Conservation (phyloP, 2,888 invertebrate genomes). For the Theretra japonica region DNA sequence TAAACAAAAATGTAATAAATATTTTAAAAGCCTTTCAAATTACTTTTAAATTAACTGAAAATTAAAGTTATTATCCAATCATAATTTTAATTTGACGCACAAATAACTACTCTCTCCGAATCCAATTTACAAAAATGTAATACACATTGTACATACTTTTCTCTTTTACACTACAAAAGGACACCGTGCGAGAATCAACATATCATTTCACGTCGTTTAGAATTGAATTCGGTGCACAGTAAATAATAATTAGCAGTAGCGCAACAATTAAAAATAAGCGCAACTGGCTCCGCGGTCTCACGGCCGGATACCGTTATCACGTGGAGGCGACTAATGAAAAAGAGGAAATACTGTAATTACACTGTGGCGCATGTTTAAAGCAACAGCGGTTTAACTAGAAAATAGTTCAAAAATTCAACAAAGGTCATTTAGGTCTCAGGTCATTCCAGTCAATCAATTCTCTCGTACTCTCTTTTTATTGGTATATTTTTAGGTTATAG, state of each 20-base stretch:
- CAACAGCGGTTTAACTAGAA: not conserved
- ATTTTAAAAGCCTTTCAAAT: no score
- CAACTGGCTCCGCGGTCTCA: slow-evolving; percentile 55
- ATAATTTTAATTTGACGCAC: not conserved
- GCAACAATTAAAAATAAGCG: slow-evolving; percentile 51
- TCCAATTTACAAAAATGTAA: not conserved
- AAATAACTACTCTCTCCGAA: not conserved
- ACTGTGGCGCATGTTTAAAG: slow-evolving; percentile 30
- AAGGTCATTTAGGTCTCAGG: no score
- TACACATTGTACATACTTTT: not conserved
- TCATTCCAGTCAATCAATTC: no score
- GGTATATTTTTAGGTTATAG: not conserved
- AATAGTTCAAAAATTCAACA: no score
- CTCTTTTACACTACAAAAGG: not conserved
- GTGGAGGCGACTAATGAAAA: slow-evolving; percentile 55
- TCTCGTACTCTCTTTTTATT: no score
- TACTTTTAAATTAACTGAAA: not conserved
- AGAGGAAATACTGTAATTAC: slow-evolving; percentile 45
- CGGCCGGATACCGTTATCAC: slow-evolving; percentile 58
- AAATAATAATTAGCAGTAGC: slow-evolving; percentile 37
- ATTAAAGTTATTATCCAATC: not conserved
- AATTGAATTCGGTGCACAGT: slow-evolving; percentile 15
- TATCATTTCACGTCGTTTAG: slow-evolving; percentile 8
- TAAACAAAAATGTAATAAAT: no score
- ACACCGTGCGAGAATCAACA: not conserved